Conservation (phyloP, 1,140 invertebrate genomes). For the Drosophila aff. region DNA sequence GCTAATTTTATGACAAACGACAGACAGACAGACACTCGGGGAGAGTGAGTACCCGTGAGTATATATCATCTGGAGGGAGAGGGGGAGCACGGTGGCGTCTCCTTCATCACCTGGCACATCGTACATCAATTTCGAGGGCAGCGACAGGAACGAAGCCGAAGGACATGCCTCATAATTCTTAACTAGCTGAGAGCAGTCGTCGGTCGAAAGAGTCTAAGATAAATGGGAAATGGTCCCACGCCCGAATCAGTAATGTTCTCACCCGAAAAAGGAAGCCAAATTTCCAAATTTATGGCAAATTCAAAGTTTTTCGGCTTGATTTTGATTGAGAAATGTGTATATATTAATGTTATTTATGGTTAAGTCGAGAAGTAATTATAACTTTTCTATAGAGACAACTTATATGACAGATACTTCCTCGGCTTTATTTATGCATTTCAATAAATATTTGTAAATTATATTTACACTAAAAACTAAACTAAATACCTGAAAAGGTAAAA, state of each 20-base stretch:
- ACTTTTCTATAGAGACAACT: not conserved
- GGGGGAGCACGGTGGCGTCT: not conserved
- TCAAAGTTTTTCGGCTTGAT: conserved; percentile 24
- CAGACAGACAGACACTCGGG: conserved; percentile 23
- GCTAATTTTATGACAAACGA: conserved; percentile 73
- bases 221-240: conserved; percentile 41
- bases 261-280: not conserved
- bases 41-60: not conserved
- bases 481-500: too few relatives aligned
- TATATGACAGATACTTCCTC: not conserved
- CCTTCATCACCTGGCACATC: conserved; percentile 51
- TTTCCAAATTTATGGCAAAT: conserved; percentile 33
- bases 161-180: conserved; percentile 59
- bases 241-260: conserved; percentile 5
- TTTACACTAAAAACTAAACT: not conserved
- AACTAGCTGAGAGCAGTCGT: conserved; percentile 58
- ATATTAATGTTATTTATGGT: conserved; percentile 11
- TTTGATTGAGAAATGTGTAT: conserved; percentile 22
- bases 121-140: conserved; percentile 36
- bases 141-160: conserved; percentile 45
- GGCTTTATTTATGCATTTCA: not conserved
- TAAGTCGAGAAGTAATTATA: not conserved
- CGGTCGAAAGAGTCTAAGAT: conserved; percentile 34
- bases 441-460: not conserved
- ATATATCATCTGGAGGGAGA: not conserved